phyloP scores from a whole-genome alignment of 1,140 invertebrate genomes.

The Amyelois transitella region DNA sequence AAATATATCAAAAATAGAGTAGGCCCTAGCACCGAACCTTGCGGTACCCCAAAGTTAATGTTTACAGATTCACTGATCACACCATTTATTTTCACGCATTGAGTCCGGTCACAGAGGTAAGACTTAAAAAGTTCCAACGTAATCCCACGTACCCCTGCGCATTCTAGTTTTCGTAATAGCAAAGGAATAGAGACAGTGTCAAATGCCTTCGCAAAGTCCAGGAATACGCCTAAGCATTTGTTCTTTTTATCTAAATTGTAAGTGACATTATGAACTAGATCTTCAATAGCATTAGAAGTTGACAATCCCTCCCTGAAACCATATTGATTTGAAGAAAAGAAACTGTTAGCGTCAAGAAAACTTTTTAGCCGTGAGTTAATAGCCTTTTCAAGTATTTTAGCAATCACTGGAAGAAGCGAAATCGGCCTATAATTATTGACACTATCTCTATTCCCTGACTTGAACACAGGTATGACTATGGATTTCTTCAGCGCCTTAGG shows the following conservation, averaged over 20 bases:
- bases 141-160: not conserved
- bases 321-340: not conserved
- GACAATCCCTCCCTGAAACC: not conserved
- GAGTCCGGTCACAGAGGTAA: not conserved
- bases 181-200: not conserved
- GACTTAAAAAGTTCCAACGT: not conserved
- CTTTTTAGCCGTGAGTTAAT: not conserved
- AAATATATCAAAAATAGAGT: too few relatives aligned
- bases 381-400: not conserved
- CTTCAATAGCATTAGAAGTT: not conserved
- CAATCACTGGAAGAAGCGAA: not conserved
- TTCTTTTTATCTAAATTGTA: not conserved
- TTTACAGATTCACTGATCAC: not conserved
- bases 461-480: not conserved
- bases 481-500: not conserved
- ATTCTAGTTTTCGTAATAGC: not conserved
- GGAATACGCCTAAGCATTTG: not conserved
- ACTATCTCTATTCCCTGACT: not conserved
- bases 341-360: not conserved
- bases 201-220: conserved; percentile 5
- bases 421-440: conserved; percentile 1
- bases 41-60: not conserved
- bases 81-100: not conserved
- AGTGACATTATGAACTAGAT: not conserved
- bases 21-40: not conserved